Conservation (phyloP, 2,888 invertebrate species). For the Conomelus anceps region DNA sequence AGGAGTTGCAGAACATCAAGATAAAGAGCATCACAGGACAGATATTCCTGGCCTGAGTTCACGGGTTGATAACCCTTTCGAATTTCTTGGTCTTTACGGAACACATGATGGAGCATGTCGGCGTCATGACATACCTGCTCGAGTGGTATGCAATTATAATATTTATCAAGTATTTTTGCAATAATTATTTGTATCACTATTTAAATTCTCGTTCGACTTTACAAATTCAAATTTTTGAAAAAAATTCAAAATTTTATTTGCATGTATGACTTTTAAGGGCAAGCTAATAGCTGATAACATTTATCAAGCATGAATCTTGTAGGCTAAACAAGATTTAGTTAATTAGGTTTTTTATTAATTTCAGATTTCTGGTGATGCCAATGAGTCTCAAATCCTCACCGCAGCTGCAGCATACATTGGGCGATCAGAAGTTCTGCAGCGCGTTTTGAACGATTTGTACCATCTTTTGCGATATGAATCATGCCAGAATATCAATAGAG, state of each 20-base stretch:
- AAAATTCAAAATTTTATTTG: not conserved
- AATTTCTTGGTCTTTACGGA: slow-evolving; percentile 87
- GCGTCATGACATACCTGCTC: slow-evolving; percentile 85
- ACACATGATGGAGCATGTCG: slow-evolving; percentile 85
- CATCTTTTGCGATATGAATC: slow-evolving; percentile 78
- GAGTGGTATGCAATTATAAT: slow-evolving; percentile 57
- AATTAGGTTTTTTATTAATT: slow-evolving; percentile 28
- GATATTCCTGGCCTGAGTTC: slow-evolving; percentile 83
- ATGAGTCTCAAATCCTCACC: slow-evolving; percentile 81
- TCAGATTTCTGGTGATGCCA: slow-evolving; percentile 85
- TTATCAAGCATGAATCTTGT: too few relatives aligned
- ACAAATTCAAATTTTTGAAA: not conserved
- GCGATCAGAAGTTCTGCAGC: slow-evolving; percentile 70
- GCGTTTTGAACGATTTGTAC: slow-evolving; percentile 87
- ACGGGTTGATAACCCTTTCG: slow-evolving; percentile 67
- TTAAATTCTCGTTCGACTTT: not conserved
- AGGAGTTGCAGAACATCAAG: slow-evolving; percentile 29
- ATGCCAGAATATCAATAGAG: slow-evolving; percentile 65
- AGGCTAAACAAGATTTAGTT: slow-evolving; percentile 7
- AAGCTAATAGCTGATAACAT: too few relatives aligned
- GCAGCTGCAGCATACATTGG: slow-evolving; percentile 80
- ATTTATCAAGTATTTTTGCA: too few relatives aligned
- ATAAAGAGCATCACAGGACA: slow-evolving; percentile 38
- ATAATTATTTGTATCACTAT: too few relatives aligned
- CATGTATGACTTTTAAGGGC: too few relatives aligned